phyloP scores from a whole-genome alignment of 2,113 vertebrate genomes.

The Sphyrna mokarran region DNA sequence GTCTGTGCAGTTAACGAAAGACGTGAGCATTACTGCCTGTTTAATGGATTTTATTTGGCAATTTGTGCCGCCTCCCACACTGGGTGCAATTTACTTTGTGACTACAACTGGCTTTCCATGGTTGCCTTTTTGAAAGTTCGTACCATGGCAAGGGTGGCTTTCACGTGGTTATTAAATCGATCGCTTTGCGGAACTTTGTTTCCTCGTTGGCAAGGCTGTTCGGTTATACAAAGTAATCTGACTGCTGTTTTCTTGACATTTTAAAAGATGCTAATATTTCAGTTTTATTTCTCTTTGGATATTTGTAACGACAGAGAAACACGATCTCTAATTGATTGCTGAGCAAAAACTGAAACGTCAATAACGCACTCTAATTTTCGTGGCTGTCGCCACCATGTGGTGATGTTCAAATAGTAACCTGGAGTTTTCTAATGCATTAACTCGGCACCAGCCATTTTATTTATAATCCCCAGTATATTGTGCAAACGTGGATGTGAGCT shows the following conservation, averaged over 20 bases:
- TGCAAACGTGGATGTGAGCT: neutral
- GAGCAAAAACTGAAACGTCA: neutral
- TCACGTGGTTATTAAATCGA: neutral
- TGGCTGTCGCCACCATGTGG: constrained; percentile 24
- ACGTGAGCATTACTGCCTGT: neutral
- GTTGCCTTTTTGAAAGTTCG: neutral
- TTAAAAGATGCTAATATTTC: neutral
- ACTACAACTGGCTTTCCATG: neutral
- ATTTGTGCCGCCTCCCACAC: neutral
- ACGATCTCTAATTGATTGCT: neutral
- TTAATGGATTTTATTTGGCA: neutral
- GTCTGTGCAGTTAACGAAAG: neutral
- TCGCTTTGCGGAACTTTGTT: neutral
- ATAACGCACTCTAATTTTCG: neutral
- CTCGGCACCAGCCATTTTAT: neutral
- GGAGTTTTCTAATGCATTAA: neutral
- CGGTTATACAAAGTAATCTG: neutral
- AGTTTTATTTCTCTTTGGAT: neutral
- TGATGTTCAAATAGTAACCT: neutral
- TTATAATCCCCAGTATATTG: neutral
- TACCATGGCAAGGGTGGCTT: neutral
- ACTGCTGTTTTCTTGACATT: neutral
- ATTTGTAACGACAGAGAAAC: neutral
- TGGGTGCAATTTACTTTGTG: neutral
- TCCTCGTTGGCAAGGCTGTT: neutral